Base-by-base conservation (phyloP, 2,113 vertebrate genomes). In the Artemisiospiza belli region DNA sequence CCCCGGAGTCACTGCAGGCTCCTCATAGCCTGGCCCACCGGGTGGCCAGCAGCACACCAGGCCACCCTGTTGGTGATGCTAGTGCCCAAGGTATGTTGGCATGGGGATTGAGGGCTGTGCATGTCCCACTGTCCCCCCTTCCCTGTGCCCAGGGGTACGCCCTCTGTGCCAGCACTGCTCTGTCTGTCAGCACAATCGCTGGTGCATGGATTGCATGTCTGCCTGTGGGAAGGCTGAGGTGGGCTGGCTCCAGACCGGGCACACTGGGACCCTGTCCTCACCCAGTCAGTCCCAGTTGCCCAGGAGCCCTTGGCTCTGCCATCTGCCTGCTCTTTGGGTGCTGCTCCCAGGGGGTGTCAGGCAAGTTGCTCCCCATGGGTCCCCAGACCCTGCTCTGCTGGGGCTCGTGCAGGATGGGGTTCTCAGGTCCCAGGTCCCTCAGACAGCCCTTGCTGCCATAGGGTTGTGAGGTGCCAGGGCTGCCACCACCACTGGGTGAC, bases 1-100 rank as follows among this genome's bases (percentile, higher is more conserved):
- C 44, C 31, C 67, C 0, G 0, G 22, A 61, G 31, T 25, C 41
- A 30, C 67, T 1, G 1, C 0, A 0, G 9, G 49, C 12, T 23
- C 68, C 44, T 79, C 24, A 3, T 15, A 46, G 59, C 69, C 21
- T 24, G 16, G 51, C 47, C 39, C 39, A 51, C 44, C 20, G 5
- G 20, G 54, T 69, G 83, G 66, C 23, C 14, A 4, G 31, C 24
- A 18, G 64, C 7, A 2, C 30, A 18, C 0, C 0, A 64, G 37
- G 15, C 41, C 39, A 21, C 22, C 16, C 11, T 3, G 4, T 55
- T 12, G 23, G 33, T 51, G 62, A 6, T 72, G 62, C 49, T 0
- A 1, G 12, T 54, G 46, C 41, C 28, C 2, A 5, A 27, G 43
- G 68, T 24, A 19, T 61, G 76, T 4, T 52, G 51, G 52, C 21